Conservation (phyloP, 2,113 vertebrate species). For the Onychorhynchus coronatus region DNA sequence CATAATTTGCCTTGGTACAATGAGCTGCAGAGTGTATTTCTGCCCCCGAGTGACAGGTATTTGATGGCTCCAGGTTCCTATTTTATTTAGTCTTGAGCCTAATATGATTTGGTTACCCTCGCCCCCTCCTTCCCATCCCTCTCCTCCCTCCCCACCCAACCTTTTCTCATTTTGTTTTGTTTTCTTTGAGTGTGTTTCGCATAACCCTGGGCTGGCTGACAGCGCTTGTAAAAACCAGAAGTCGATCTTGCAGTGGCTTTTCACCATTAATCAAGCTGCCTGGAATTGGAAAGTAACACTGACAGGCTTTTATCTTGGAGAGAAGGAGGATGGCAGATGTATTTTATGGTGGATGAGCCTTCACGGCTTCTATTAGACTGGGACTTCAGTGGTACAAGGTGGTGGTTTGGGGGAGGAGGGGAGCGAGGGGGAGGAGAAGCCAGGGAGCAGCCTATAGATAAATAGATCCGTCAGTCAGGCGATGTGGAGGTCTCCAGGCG, state of each 20-base stretch:
- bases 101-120: slow-evolving; percentile 68
- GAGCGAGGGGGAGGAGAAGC: slow-evolving; percentile 56
- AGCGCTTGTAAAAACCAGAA: slow-evolving; percentile 75
- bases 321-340: slow-evolving; percentile 69
- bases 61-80: slow-evolving; percentile 53
- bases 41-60: slow-evolving; percentile 48
- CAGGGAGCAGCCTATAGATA: slow-evolving; percentile 70
- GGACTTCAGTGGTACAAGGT: slow-evolving; percentile 43
- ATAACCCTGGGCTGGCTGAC: slow-evolving; percentile 72
- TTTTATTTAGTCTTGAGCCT: slow-evolving; percentile 69
- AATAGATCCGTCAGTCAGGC: slow-evolving; percentile 79
- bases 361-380: slow-evolving; percentile 61
- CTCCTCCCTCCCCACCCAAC: slow-evolving; percentile 40
- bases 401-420: slow-evolving; percentile 42
- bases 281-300: slow-evolving; percentile 76
- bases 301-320: slow-evolving; percentile 77
- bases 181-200: slow-evolving; percentile 65
- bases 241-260: slow-evolving; percentile 76
- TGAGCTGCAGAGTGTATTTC: slow-evolving; percentile 42
- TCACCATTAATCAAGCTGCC: slow-evolving; percentile 81
- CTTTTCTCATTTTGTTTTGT: slow-evolving; percentile 72
- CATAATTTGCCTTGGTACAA: slow-evolving; percentile 72
- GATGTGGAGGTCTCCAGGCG: slow-evolving; percentile 71
- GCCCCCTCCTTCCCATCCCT: background rate
- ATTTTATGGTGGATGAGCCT: slow-evolving; percentile 70